A percentile compares a stretch with the other conserved stretches of the same genome.
Evolutionary conservation across 1,140 invertebrate genomes (phyloP).

Genomic region (Ostrea edulis): DNA sequence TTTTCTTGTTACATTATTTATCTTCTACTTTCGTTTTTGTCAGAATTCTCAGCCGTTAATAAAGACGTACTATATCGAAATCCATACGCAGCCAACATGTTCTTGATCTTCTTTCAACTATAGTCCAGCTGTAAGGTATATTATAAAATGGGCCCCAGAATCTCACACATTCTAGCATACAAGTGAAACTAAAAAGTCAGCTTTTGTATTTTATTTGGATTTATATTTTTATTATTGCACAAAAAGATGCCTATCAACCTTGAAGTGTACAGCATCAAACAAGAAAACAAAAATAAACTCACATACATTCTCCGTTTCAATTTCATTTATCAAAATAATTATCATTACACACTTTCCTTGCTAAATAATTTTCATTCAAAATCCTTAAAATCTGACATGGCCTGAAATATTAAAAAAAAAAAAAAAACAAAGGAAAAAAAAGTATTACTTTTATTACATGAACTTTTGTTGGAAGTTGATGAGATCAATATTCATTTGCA

Average conservation of each 20-base stretch:
- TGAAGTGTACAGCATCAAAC: not conserved
- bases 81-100: too few species aligned
- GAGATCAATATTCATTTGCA: constrained; percentile 13
- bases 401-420: not conserved
- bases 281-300: not conserved
- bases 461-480: not conserved
- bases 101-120: too few species aligned
- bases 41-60: too few species aligned
- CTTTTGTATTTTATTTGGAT: not conserved
- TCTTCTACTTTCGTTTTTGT: too few species aligned
- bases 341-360: too few species aligned
- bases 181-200: too few species aligned
- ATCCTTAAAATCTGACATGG: not conserved
- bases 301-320: not conserved
- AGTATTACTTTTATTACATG: too few species aligned
- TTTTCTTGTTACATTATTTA: too few species aligned
- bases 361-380: not conserved
- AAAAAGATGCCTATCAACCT: constrained; percentile 2
- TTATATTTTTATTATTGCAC: constrained; percentile 27
- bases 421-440: not conserved
- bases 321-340: not conserved
- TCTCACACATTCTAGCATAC: too few species aligned
- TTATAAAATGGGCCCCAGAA: too few species aligned
- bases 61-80: too few species aligned
- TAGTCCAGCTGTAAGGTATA: too few species aligned